Conservation (phyloP, 1,140 invertebrate species). For the Tetramorium alpestre region DNA sequence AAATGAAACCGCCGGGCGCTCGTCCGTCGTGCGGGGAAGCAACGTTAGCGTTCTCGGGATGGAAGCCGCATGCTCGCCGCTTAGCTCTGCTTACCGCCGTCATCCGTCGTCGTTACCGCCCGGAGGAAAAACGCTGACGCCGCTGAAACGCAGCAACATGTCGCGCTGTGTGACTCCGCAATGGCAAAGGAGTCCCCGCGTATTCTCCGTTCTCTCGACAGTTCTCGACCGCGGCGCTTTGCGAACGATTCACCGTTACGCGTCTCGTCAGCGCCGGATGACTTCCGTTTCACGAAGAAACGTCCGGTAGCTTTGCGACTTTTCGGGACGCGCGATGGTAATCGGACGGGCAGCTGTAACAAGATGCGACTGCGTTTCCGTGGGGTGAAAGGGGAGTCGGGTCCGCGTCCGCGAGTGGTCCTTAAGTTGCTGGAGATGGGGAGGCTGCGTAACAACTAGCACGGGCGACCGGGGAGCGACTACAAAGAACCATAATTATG, state of each 20-base stretch:
- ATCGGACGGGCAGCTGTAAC: slow-evolving; percentile 23
- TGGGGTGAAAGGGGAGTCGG: too few relatives aligned
- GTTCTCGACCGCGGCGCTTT: slow-evolving; percentile 7
- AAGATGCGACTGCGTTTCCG: slow-evolving; percentile 8
- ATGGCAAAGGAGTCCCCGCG: slow-evolving; percentile 1
- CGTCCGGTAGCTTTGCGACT: slow-evolving; percentile 15
- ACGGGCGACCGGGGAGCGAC: neutral
- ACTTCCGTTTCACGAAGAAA: slow-evolving; percentile 1
- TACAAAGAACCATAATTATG: slow-evolving; percentile 68
- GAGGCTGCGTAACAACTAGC: neutral
- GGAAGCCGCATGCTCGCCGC: slow-evolving; percentile 44
- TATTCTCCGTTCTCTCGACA: slow-evolving; percentile 6
- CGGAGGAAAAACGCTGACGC: slow-evolving; percentile 55
- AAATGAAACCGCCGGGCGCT: slow-evolving; percentile 30
- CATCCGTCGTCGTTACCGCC: slow-evolving; percentile 50
- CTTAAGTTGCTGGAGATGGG: slow-evolving; percentile 9
- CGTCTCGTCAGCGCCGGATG: neutral
- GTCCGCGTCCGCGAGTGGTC: neutral
- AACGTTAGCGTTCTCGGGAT: slow-evolving; percentile 37
- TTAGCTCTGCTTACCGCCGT: slow-evolving; percentile 12
- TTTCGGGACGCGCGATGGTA: slow-evolving; percentile 8
- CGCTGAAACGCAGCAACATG: slow-evolving; percentile 31
- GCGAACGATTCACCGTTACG: neutral
- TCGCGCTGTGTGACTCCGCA: slow-evolving; percentile 7
- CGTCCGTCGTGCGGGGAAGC: neutral